A percentile compares a stretch with the other conserved stretches of the same genome.
Conservation (phyloP, 2,888 invertebrate species). For the Drosophila conformis region DNA sequence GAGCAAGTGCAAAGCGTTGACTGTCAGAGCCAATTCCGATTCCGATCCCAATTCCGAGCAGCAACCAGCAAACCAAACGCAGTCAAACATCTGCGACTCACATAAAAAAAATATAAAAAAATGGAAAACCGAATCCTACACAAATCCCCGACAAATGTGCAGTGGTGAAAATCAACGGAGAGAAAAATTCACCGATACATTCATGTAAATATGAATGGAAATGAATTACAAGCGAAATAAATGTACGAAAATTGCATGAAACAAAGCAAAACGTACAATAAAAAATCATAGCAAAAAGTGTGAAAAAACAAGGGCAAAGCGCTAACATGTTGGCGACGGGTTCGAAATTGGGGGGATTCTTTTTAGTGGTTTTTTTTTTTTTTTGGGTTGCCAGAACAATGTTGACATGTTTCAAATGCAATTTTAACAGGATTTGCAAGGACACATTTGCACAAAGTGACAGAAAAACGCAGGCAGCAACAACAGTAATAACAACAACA, state of each 20-base stretch:
- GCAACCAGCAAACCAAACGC: constrained; percentile 17
- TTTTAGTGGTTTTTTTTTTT: constrained; percentile 37
- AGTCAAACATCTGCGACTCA: constrained; percentile 52
- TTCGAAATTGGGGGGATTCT: constrained; percentile 6
- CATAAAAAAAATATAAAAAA: constrained; percentile 41
- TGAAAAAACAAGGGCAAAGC: constrained; percentile 27
- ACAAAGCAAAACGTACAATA: constrained; percentile 60
- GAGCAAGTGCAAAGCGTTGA: constrained; percentile 58
- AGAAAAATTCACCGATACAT: constrained; percentile 56
- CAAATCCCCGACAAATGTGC: constrained; percentile 73
- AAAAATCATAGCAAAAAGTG: constrained; percentile 52
- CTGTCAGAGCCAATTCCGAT: constrained; percentile 67
- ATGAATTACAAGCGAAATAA: constrained; percentile 79
- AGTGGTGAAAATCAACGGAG: constrained; percentile 42
- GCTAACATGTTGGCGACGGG: constrained; percentile 40
- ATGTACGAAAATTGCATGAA: constrained; percentile 73
- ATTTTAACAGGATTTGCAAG: constrained; percentile 80
- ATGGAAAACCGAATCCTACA: constrained; percentile 47
- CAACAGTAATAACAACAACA: constrained; percentile 37
- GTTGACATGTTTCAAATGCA: constrained; percentile 80
- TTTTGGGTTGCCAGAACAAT: constrained; percentile 62
- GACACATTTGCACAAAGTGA: constrained; percentile 79
- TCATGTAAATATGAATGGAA: constrained; percentile 77
- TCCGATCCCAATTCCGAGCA: constrained; percentile 44
- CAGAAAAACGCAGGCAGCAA: constrained; percentile 73